Evolutionary conservation across 2,888 invertebrate species (phyloP).

Genomic region (Elegia similella): DNA sequence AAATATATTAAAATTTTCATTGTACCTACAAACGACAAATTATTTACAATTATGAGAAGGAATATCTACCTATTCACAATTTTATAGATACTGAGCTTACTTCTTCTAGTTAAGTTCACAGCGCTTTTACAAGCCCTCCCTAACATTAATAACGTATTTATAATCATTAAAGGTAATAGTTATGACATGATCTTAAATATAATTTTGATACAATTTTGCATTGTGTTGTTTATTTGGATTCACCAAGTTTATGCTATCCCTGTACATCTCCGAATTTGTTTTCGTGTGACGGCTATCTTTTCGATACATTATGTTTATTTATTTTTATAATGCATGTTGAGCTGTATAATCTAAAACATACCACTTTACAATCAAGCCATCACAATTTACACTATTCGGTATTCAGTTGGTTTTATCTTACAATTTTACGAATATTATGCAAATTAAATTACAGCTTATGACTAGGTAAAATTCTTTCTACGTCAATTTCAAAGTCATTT

Average conservation of each 20-base stretch:
- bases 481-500: conserved; percentile 52
- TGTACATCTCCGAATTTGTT: conserved; percentile 81
- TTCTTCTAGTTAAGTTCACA: conserved; percentile 58
- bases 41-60: conserved; percentile 66
- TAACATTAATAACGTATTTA: conserved; percentile 35
- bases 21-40: conserved; percentile 57
- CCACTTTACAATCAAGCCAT: conserved; percentile 50
- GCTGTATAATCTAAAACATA: conserved; percentile 32
- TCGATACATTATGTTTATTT: conserved; percentile 3
- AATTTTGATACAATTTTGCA: conserved; percentile 47
- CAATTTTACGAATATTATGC: conserved; percentile 62
- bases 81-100: conserved; percentile 66
- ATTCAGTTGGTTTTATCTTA: conserved; percentile 50
- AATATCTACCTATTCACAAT: conserved; percentile 68
- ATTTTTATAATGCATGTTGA: conserved; percentile 14
- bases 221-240: conserved; percentile 45
- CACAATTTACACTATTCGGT: conserved; percentile 57
- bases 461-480: conserved; percentile 77
- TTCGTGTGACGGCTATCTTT: conserved; percentile 27
- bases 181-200: conserved; percentile 45
- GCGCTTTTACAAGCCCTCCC: conserved; percentile 64
- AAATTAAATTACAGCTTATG: conserved; percentile 75
- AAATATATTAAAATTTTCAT: conserved; percentile 77
- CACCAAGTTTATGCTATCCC: conserved; percentile 65
- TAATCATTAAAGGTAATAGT: conserved; percentile 41